phyloP scores from a whole-genome alignment of 2,888 invertebrate species.

The Vesta saturnalis region DNA sequence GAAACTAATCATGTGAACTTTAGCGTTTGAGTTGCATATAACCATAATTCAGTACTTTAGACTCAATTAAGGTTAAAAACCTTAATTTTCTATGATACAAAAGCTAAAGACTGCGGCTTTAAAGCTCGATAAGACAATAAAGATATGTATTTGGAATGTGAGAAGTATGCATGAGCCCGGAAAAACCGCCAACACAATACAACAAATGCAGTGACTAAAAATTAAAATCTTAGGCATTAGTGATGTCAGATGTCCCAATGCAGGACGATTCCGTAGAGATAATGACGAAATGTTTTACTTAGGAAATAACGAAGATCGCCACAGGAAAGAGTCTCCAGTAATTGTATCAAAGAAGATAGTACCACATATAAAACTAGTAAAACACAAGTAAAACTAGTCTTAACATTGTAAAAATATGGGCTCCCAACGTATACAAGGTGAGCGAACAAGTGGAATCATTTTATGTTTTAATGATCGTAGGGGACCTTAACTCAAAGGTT shows the following conservation, averaged over 20 bases:
- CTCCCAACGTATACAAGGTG: not conserved
- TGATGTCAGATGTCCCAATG: not conserved
- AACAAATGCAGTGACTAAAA: not conserved
- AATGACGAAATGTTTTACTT: not conserved
- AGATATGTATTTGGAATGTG: not conserved
- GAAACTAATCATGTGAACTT: too few species aligned
- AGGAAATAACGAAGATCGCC: not conserved
- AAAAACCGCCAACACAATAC: not conserved
- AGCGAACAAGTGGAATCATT: not conserved
- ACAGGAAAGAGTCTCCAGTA: not conserved
- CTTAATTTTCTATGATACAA: too few species aligned
- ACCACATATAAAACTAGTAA: too few species aligned
- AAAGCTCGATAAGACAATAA: not conserved
- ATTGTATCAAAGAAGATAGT: not conserved
- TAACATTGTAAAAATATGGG: slow-evolving; percentile 3
- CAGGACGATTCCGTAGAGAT: not conserved
- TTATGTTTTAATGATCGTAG: not conserved
- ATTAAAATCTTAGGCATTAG: not conserved
- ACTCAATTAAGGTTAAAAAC: too few species aligned
- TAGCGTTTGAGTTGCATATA: too few species aligned
- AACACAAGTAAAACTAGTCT: not conserved
- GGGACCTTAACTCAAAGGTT: not conserved
- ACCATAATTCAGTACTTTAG: too few species aligned
- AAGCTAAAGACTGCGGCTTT: too few species aligned
- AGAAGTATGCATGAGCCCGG: not conserved